Conservation (phyloP, 1,140 invertebrate species). For the Drosophila aff. region DNA sequence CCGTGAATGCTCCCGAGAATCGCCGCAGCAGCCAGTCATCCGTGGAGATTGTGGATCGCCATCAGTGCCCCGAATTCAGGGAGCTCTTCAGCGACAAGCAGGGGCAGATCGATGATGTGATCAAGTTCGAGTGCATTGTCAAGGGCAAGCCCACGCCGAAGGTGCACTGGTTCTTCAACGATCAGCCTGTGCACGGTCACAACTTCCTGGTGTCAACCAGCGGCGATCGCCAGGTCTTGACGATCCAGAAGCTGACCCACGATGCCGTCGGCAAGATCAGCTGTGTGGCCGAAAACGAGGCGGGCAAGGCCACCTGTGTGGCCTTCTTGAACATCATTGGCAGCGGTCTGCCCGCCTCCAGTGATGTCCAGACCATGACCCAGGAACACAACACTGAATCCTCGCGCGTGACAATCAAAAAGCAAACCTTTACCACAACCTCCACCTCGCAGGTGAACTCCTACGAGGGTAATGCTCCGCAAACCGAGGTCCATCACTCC, state of each 20-base stretch:
- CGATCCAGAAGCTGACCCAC: constrained; percentile 87
- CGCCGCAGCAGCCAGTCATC: constrained; percentile 71
- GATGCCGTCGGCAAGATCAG: constrained; percentile 89
- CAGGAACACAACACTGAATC: constrained; percentile 83
- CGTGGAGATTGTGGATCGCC: constrained; percentile 87
- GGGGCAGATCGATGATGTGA: constrained; percentile 96
- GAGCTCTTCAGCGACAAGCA: constrained; percentile 88
- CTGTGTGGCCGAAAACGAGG: constrained; percentile 91
- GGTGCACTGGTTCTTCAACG: constrained; percentile 93
- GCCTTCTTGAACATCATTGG: constrained; percentile 87
- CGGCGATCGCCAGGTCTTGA: constrained; percentile 89
- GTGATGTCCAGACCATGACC: constrained; percentile 67
- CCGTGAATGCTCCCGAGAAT: constrained; percentile 83
- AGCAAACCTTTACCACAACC: constrained; percentile 82
- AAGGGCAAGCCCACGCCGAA: constrained; percentile 92
- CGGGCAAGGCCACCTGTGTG: constrained; percentile 89
- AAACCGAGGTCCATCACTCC: constrained; percentile 78
- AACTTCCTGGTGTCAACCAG: constrained; percentile 90
- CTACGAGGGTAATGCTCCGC: constrained; percentile 82
- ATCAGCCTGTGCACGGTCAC: constrained; percentile 89
- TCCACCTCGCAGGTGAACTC: constrained; percentile 82
- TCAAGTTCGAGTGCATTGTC: constrained; percentile 91
- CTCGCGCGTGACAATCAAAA: constrained; percentile 81
- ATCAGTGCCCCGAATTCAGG: constrained; percentile 88
- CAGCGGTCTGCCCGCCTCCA: constrained; percentile 57